A percentile compares a stretch with the other conserved stretches of the same genome.
Conservation (phyloP, 2,797 vertebrate genomes). For the Esox masquinongy region DNA sequence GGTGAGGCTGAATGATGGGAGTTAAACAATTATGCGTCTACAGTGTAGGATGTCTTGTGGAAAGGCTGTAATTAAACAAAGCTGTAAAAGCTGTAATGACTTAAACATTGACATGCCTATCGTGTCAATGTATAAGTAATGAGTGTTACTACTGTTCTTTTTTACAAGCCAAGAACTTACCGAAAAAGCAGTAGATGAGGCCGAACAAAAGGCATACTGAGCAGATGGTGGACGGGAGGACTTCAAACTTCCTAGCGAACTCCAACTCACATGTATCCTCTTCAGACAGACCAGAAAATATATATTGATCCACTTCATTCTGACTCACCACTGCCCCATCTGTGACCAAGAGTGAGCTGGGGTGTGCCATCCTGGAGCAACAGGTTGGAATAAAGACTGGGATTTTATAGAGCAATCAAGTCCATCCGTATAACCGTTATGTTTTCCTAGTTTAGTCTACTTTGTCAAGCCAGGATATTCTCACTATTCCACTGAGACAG, state of each 20-base stretch:
- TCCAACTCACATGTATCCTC: slow-evolving; percentile 71
- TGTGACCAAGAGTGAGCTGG: slow-evolving; percentile 61
- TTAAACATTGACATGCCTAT: background rate
- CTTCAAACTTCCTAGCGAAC: slow-evolving; percentile 73
- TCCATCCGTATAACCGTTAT: slow-evolving; percentile 11
- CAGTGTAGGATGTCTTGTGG: background rate
- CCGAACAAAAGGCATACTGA: slow-evolving; percentile 81
- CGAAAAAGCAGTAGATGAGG: slow-evolving; percentile 86
- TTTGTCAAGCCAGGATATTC: background rate
- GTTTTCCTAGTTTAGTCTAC: background rate
- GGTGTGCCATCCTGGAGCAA: slow-evolving; percentile 62
- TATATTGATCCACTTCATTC: slow-evolving; percentile 17
- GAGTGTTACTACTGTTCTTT: background rate
- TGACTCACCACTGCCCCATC: slow-evolving; percentile 62
- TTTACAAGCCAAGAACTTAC: slow-evolving; percentile 66
- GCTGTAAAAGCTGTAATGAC: background rate
- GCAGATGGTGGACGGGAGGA: slow-evolving; percentile 79
- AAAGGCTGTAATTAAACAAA: background rate
- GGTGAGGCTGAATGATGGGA: background rate
- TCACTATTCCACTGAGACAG: slow-evolving; percentile 21
- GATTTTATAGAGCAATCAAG: slow-evolving; percentile 13
- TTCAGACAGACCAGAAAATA: slow-evolving; percentile 38
- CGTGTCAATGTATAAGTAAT: background rate
- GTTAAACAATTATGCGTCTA: background rate
- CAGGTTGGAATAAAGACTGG: background rate